phyloP scores from a whole-genome alignment of 2,113 vertebrate genomes.

The Tor tambroides region DNA sequence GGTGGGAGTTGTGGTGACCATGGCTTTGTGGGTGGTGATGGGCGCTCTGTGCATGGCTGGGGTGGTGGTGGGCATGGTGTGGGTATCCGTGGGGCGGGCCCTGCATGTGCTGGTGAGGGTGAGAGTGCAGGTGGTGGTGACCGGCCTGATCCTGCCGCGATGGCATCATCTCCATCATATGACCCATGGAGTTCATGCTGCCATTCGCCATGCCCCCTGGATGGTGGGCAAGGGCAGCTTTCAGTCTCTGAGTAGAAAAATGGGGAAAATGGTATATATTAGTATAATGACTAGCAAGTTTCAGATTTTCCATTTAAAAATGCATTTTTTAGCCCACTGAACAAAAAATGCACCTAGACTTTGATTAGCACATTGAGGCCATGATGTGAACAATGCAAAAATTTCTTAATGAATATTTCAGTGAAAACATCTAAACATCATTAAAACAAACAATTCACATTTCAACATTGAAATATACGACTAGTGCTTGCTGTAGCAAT shows the following conservation, averaged over 20 bases:
- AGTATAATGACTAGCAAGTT: not conserved
- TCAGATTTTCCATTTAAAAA: not conserved
- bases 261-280: not conserved
- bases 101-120: constrained; percentile 96
- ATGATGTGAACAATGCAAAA: not conserved
- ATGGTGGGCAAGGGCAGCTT: constrained; percentile 94
- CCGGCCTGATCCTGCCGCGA: constrained; percentile 88
- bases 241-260: constrained; percentile 88
- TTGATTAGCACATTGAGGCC: not conserved
- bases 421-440: too few relatives aligned
- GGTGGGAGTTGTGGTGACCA: constrained; percentile 93
- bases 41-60: constrained; percentile 83
- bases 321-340: not conserved
- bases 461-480: too few relatives aligned
- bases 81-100: constrained; percentile 88
- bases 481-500: too few relatives aligned
- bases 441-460: too few relatives aligned
- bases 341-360: not conserved
- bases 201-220: constrained; percentile 93
- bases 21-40: constrained; percentile 93
- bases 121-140: constrained; percentile 94
- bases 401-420: too few relatives aligned
- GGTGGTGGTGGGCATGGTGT: constrained; percentile 80
- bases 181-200: constrained; percentile 98
- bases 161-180: constrained; percentile 99